phyloP scores from a whole-genome alignment of 2,113 vertebrate species.

The Pipa parva region DNA sequence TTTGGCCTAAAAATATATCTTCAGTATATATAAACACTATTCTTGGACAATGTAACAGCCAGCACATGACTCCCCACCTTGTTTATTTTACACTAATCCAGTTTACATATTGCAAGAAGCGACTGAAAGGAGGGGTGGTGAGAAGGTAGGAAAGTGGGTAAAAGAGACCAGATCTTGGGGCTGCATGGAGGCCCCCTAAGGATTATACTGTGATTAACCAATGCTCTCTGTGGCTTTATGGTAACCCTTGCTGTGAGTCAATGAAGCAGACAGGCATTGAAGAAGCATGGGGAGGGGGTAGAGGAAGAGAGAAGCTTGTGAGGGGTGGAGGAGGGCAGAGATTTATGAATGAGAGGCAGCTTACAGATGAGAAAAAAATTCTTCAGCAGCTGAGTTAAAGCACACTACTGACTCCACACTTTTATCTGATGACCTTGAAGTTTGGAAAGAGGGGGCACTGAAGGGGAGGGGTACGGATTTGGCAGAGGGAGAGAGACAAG shows the following conservation, averaged over 20 bases:
- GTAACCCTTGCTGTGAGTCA: slow-evolving; percentile 27
- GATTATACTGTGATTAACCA: slow-evolving; percentile 42
- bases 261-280: slow-evolving; percentile 32
- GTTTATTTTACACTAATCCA: slow-evolving; percentile 43
- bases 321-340: not conserved
- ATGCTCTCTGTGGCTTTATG: slow-evolving; percentile 41
- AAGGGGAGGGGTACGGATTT: slow-evolving; percentile 13
- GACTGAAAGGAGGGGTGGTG: slow-evolving; percentile 1
- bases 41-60: not conserved
- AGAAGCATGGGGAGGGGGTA: slow-evolving; percentile 13
- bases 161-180: slow-evolving; percentile 14
- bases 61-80: slow-evolving; percentile 20
- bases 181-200: not conserved
- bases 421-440: slow-evolving; percentile 39
- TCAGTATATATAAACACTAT: not conserved
- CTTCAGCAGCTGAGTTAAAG: slow-evolving; percentile 17
- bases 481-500: slow-evolving; percentile 24
- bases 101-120: slow-evolving; percentile 40
- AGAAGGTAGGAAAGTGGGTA: not conserved
- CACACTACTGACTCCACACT: slow-evolving; percentile 18
- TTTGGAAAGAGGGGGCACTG: slow-evolving; percentile 18
- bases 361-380: slow-evolving; percentile 20
- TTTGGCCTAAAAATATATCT: not conserved
- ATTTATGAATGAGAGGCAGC: slow-evolving; percentile 40
- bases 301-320: not conserved